These are phyloP conservation scores for Drosophila ustulata DNA, from an alignment of 2,888 invertebrate species.

Conservation along the genomic window DNA sequence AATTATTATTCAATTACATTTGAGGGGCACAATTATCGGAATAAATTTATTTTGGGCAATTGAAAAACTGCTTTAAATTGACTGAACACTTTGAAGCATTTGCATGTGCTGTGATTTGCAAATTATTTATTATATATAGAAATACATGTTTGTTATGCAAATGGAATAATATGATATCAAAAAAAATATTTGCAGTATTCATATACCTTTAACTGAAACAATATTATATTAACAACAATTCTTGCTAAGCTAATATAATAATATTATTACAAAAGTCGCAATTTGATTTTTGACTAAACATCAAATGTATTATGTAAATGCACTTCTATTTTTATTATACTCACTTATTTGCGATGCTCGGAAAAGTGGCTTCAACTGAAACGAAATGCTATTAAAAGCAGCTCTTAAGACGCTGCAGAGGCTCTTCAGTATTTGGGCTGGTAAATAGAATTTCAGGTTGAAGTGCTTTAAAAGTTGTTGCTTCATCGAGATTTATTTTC, in stretches of 20 bases:
- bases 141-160: too few relatives aligned
- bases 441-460: slow-evolving; percentile 32
- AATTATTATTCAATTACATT: not conserved
- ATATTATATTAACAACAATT: too few relatives aligned
- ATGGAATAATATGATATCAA: too few relatives aligned
- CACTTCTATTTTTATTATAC: too few relatives aligned
- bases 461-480: slow-evolving; percentile 28
- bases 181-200: too few relatives aligned
- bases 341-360: not conserved
- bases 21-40: not conserved
- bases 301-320: too few relatives aligned
- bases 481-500: slow-evolving; percentile 9
- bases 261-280: not conserved
- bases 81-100: not conserved
- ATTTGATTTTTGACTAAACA: not conserved
- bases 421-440: slow-evolving; percentile 21
- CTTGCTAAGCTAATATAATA: too few relatives aligned
- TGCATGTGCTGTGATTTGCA: not conserved
- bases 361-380: slow-evolving; percentile 3
- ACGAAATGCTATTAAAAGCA: not conserved
- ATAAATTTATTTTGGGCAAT: not conserved
- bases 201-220: too few relatives aligned
- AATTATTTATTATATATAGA: not conserved
- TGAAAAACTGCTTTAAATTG: not conserved
- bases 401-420: not conserved